phyloP scores from a whole-genome alignment of 2,797 vertebrate genomes.

The Scyliorhinus canicula region DNA sequence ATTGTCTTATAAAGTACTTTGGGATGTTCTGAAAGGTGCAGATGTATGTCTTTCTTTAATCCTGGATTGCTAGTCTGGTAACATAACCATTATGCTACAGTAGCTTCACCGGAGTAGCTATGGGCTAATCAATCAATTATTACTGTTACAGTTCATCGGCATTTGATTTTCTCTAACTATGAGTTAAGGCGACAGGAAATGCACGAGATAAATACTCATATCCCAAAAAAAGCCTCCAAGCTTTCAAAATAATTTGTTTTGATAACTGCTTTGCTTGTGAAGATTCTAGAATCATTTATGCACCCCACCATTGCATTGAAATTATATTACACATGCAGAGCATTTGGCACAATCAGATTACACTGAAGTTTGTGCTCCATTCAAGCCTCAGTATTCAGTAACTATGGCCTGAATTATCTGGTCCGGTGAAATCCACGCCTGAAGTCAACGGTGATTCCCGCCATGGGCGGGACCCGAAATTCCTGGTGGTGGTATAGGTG shows the following conservation, averaged over 20 bases:
- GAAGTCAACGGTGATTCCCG: too few relatives aligned
- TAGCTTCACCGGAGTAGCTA: neutral
- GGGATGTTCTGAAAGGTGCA: too few relatives aligned
- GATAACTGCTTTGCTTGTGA: neutral
- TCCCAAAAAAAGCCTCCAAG: neutral
- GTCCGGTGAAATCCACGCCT: too few relatives aligned
- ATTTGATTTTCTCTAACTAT: neutral
- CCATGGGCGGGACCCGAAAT: too few relatives aligned
- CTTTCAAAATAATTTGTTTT: neutral
- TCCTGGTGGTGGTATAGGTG: too few relatives aligned
- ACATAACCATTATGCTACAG: too few relatives aligned
- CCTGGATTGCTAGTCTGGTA: too few relatives aligned
- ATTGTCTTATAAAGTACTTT: too few relatives aligned
- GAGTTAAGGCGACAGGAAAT: neutral
- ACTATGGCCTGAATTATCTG: neutral
- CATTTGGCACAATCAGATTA: neutral
- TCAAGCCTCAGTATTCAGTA: neutral
- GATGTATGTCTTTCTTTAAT: too few relatives aligned
- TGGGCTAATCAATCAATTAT: neutral
- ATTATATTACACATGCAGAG: neutral
- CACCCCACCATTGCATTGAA: neutral
- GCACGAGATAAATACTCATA: neutral
- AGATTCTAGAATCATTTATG: neutral
- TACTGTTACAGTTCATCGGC: neutral
- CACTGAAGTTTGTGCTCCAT: too few relatives aligned